A percentile compares a stretch with the other conserved stretches of the same genome.
Evolutionary conservation across 2,113 vertebrate species (phyloP).

Genomic region (Pleuronectes platessa): DNA sequence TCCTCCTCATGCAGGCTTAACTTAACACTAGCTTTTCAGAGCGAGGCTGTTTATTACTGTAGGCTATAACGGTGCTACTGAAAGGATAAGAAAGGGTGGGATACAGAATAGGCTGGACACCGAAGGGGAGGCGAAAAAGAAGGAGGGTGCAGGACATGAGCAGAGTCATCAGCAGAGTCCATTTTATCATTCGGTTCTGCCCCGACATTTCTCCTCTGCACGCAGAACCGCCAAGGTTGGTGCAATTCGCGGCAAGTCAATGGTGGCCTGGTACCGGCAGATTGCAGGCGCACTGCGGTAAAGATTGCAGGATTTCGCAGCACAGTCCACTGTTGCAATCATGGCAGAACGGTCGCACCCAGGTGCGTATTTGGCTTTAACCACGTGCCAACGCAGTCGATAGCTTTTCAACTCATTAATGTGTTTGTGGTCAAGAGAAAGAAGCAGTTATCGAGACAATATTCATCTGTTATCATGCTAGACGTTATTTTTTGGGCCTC

Average conservation of each 20-base stretch:
- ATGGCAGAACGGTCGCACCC: slow-evolving; percentile 85
- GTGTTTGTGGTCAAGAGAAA: background rate
- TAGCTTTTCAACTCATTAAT: slow-evolving; percentile 19
- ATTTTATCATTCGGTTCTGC: slow-evolving; percentile 63
- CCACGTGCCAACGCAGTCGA: slow-evolving; percentile 77
- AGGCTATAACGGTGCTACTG: slow-evolving; percentile 52
- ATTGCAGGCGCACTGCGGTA: slow-evolving; percentile 52
- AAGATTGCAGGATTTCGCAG: slow-evolving; percentile 54
- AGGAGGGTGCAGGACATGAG: slow-evolving; percentile 60
- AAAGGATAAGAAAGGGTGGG: slow-evolving; percentile 71
- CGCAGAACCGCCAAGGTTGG: slow-evolving; percentile 11
- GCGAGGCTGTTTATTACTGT: slow-evolving; percentile 63
- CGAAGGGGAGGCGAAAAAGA: slow-evolving; percentile 31
- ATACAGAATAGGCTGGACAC: slow-evolving; percentile 65
- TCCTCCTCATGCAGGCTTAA: slow-evolving; percentile 46
- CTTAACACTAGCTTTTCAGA: slow-evolving; percentile 58
- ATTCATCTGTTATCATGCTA: background rate
- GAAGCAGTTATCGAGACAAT: background rate
- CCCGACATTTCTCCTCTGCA: slow-evolving; percentile 52
- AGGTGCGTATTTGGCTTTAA: slow-evolving; percentile 85
- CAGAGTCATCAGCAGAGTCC: slow-evolving; percentile 62
- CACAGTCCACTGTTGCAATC: slow-evolving; percentile 83
- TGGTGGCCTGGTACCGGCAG: slow-evolving; percentile 51
- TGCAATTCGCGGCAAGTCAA: slow-evolving; percentile 38
- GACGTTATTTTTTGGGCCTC: slow-evolving; percentile 20